Percentiles rank a stretch among this genome's conserved stretches.
Evolutionary conservation across 2,888 invertebrate species (phyloP).

Genomic region (Galeopsomyia nigrocyanea): DNA sequence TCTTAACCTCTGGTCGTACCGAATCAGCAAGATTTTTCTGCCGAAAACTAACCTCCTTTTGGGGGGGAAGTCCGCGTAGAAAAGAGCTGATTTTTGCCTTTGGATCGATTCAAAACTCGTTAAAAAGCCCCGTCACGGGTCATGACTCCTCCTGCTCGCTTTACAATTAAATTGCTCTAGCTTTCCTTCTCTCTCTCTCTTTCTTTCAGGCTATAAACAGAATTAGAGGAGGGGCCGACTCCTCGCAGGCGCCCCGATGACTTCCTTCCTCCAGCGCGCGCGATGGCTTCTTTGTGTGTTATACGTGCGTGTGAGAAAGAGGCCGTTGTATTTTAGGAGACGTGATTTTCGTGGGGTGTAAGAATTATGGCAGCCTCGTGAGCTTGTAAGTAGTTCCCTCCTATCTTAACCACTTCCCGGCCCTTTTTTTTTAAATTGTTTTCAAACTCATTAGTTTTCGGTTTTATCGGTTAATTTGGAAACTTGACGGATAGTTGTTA

Average conservation of each 20-base stretch:
- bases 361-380: too few relatives aligned
- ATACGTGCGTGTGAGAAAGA: too few relatives aligned
- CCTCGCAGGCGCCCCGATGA: constrained; percentile 5
- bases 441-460: too few relatives aligned
- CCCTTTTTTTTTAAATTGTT: too few relatives aligned
- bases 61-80: background rate
- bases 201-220: constrained; percentile 35
- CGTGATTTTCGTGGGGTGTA: too few relatives aligned
- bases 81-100: constrained; percentile 3
- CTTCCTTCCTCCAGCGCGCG: background rate
- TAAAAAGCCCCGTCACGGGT: constrained; percentile 27
- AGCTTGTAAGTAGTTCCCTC: too few relatives aligned
- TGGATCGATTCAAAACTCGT: constrained; percentile 1
- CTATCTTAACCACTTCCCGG: too few relatives aligned
- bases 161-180: constrained; percentile 44
- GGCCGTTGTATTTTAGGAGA: too few relatives aligned
- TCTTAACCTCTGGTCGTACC: constrained; percentile 5
- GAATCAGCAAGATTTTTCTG: constrained; percentile 25
- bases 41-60: background rate
- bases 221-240: constrained; percentile 31
- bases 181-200: background rate
- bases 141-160: constrained; percentile 37
- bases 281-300: background rate
- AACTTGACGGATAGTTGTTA: too few relatives aligned
- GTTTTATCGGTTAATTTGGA: too few relatives aligned